Conservation (phyloP, 2,113 vertebrate species). For the Saguinus imperator region DNA sequence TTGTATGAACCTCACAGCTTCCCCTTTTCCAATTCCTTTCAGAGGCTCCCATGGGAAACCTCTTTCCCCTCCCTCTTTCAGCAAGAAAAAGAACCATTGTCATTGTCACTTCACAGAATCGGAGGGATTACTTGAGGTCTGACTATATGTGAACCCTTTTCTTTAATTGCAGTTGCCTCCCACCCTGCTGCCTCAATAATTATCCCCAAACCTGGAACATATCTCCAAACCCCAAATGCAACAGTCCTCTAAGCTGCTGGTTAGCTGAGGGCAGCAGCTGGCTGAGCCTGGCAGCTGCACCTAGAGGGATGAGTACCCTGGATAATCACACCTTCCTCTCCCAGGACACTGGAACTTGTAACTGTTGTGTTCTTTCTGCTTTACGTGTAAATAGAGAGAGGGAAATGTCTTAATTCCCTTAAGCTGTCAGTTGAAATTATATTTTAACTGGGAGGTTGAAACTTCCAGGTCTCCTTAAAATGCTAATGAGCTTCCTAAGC, state of each 20-base stretch:
- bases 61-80: neutral
- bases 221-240: neutral
- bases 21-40: neutral
- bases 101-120: neutral
- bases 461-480: conserved; percentile 67
- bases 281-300: neutral
- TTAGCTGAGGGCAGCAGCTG: neutral
- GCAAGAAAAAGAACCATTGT: neutral
- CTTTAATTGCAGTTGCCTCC: neutral
- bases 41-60: neutral
- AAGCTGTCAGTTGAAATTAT: conserved; percentile 67
- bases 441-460: conserved; percentile 50
- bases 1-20: neutral
- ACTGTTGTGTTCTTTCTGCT: conserved; percentile 50
- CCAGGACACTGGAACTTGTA: conserved; percentile 15
- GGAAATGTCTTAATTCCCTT: conserved; percentile 62
- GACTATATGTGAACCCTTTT: neutral
- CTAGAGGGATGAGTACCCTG: neutral
- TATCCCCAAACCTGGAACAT: neutral
- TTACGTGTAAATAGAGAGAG: conserved; percentile 58
- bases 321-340: conserved; percentile 42
- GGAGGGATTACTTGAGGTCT: neutral
- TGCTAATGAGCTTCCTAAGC: conserved; percentile 67
- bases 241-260: neutral
- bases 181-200: neutral